phyloP scores from a whole-genome alignment of 2,113 vertebrate species.

The Macheiramphus alcinus region DNA sequence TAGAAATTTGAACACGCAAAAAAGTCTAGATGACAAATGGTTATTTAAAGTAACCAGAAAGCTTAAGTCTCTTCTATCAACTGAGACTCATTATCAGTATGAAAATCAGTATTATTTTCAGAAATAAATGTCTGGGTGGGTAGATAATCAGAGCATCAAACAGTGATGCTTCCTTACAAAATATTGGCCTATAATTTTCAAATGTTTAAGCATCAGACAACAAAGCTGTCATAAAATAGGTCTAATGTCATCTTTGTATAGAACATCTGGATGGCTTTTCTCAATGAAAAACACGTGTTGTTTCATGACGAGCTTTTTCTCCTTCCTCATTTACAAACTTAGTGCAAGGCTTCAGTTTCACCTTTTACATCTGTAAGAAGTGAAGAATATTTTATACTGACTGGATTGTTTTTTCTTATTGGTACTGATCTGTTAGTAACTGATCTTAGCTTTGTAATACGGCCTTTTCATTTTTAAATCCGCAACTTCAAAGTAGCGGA shows the following conservation, averaged over 20 bases:
- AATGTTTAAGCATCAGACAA: background rate
- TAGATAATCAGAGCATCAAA: background rate
- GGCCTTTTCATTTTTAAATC: background rate
- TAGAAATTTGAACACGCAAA: background rate
- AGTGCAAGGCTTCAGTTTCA: background rate
- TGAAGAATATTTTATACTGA: background rate
- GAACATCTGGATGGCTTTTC: background rate
- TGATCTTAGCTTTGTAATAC: background rate
- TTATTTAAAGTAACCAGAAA: constrained; percentile 28
- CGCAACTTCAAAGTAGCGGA: background rate
- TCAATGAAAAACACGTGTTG: background rate
- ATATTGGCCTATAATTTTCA: constrained; percentile 12
- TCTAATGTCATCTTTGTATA: background rate
- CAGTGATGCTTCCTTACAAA: constrained; percentile 14
- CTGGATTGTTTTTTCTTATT: background rate
- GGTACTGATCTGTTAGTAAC: background rate
- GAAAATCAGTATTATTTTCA: constrained; percentile 7
- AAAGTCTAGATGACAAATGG: background rate
- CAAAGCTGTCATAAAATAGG: constrained; percentile 22
- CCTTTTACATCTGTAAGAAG: background rate
- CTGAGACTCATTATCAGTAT: background rate
- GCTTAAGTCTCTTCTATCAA: background rate
- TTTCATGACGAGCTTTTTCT: background rate
- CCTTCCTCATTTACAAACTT: background rate
- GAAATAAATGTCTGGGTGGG: constrained; percentile 1